These are phyloP conservation scores for Raphicerus campestris DNA, from an alignment of 2,113 vertebrate genomes.

Conservation along the genomic window DNA sequence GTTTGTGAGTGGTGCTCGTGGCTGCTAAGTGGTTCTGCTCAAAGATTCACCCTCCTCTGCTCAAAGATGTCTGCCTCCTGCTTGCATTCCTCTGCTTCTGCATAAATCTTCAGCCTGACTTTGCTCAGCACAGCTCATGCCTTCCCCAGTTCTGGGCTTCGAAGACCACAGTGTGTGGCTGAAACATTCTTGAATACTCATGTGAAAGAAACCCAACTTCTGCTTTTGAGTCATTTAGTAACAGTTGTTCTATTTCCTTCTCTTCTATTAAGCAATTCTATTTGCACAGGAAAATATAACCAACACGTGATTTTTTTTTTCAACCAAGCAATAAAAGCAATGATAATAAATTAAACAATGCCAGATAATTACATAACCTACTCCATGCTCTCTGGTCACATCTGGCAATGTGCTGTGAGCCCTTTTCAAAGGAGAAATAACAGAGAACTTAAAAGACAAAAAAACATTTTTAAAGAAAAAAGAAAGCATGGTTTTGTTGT, in stretches of 20 bases:
- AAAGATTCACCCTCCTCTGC: neutral
- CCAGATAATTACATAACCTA: neutral
- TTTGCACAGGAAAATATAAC: constrained; percentile 39
- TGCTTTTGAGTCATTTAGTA: constrained; percentile 50
- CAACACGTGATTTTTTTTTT: neutral
- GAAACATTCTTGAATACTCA: neutral
- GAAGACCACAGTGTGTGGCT: neutral
- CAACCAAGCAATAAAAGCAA: neutral
- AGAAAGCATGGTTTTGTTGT: neutral
- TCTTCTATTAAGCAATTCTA: constrained; percentile 44
- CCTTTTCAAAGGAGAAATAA: neutral
- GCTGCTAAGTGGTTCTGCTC: neutral
- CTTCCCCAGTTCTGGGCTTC: neutral
- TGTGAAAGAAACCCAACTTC: neutral
- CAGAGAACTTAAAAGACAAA: neutral
- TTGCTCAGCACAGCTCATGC: neutral
- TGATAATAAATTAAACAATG: neutral
- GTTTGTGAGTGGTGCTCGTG: neutral
- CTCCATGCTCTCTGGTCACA: neutral
- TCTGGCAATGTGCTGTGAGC: neutral
- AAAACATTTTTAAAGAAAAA: neutral
- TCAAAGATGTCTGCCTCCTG: neutral
- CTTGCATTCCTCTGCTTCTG: neutral
- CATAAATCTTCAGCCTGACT: neutral
- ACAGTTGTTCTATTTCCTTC: constrained; percentile 44